These are phyloP conservation scores for Scatophagus argus DNA, from an alignment of 2,113 vertebrate genomes.

Conservation along the genomic window DNA sequence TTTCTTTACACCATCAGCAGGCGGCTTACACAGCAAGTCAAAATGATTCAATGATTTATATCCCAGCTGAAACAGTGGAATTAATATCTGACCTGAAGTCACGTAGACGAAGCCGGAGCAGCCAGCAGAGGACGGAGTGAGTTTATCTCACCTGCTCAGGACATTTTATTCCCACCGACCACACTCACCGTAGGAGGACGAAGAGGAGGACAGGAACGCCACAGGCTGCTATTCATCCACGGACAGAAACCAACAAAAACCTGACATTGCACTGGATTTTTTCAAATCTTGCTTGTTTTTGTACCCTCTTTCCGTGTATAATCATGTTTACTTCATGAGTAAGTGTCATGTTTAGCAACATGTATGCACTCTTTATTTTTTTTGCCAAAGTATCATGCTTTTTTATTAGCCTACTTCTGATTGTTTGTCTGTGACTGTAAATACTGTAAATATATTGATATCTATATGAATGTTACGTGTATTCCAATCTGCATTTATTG, in stretches of 20 bases:
- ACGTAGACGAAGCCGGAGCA: constrained; percentile 13
- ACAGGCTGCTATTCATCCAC: constrained; percentile 81
- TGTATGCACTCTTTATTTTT: constrained; percentile 79
- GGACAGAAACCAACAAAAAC: constrained; percentile 70
- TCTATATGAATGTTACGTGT: constrained; percentile 85
- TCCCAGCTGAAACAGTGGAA: not conserved
- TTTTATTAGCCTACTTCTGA: constrained; percentile 59
- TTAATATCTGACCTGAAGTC: not conserved
- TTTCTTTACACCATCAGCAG: too few species aligned
- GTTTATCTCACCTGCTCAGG: constrained; percentile 69
- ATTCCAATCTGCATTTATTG: constrained; percentile 83
- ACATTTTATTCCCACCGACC: constrained; percentile 71
- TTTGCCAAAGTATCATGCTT: constrained; percentile 84
- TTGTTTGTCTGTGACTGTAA: constrained; percentile 71
- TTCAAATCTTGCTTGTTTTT: constrained; percentile 74
- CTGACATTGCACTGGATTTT: constrained; percentile 86
- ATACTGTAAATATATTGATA: constrained; percentile 82
- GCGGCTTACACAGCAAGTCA: constrained; percentile 3
- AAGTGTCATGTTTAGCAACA: constrained; percentile 74
- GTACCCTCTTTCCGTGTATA: constrained; percentile 61
- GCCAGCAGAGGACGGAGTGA: not conserved
- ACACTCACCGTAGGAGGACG: constrained; percentile 50
- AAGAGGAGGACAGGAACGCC: constrained; percentile 34
- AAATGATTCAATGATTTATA: too few species aligned
- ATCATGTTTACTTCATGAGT: constrained; percentile 79